Evolutionary conservation across 2,797 vertebrate species (phyloP).

Genomic region (Clarias pachynema): DNA sequence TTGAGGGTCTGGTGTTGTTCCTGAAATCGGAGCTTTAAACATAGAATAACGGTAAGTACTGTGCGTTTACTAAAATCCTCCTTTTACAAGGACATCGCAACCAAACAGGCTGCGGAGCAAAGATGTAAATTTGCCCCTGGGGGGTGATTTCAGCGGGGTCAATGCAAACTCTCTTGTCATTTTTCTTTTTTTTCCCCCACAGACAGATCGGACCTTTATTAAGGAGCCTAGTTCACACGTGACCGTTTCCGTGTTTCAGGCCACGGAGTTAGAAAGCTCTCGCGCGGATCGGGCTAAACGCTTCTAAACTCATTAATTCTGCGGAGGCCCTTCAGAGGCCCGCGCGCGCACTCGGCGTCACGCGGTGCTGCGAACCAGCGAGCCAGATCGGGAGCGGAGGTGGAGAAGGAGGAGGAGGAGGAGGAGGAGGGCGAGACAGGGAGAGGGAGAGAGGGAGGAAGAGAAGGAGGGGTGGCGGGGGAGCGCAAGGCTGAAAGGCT

Average conservation of each 20-base stretch:
- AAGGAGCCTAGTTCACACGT: not conserved
- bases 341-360: constrained; percentile 45
- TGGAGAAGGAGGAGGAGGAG: constrained; percentile 45
- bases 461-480: constrained; percentile 43
- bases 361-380: constrained; percentile 42
- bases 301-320: constrained; percentile 64
- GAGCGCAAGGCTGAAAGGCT: constrained; percentile 58
- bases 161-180: not conserved
- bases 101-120: not conserved
- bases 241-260: constrained; percentile 38
- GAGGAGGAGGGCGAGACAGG: constrained; percentile 49
- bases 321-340: constrained; percentile 58
- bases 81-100: not conserved
- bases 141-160: too few species aligned
- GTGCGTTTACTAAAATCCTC: not conserved
- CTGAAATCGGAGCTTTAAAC: not conserved
- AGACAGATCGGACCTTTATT: not conserved
- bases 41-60: not conserved
- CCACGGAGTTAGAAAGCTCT: constrained; percentile 52
- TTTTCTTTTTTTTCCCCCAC: too few species aligned
- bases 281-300: constrained; percentile 50
- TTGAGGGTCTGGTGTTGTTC: not conserved
- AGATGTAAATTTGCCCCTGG: not conserved
- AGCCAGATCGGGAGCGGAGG: constrained; percentile 28
- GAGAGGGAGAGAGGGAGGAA: constrained; percentile 36